phyloP scores from a whole-genome alignment of 2,888 invertebrate genomes.

The Trilocha varians region DNA sequence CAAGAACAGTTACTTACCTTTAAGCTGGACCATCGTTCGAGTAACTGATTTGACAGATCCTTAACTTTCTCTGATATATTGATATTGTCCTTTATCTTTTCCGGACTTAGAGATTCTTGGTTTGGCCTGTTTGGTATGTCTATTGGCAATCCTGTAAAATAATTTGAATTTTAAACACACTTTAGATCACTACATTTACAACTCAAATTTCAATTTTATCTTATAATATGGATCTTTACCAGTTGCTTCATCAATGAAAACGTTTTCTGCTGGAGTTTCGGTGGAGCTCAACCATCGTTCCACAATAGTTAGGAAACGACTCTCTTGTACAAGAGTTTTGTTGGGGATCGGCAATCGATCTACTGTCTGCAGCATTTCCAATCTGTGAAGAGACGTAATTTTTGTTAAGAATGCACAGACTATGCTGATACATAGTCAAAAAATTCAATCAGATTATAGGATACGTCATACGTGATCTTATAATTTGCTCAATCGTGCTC shows the following conservation, averaged over 20 bases:
- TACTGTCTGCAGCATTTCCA: slow-evolving; percentile 84
- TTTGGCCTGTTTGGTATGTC: slow-evolving; percentile 36
- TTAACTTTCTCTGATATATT: slow-evolving; percentile 64
- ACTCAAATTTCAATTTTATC: no score
- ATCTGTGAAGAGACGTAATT: slow-evolving; percentile 51
- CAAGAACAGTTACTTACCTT: slow-evolving; percentile 45
- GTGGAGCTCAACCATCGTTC: slow-evolving; percentile 83
- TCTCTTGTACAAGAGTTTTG: slow-evolving; percentile 93
- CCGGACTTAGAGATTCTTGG: slow-evolving; percentile 30
- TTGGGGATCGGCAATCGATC: slow-evolving; percentile 92
- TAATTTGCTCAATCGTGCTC: no score
- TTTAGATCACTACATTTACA: no score
- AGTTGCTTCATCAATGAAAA: slow-evolving; percentile 56
- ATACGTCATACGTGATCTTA: no score
- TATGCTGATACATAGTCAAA: no score
- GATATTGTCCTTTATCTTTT: slow-evolving; percentile 44
- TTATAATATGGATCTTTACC: slow-evolving; percentile 27
- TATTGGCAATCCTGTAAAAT: slow-evolving; percentile 45
- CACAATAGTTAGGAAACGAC: slow-evolving; percentile 88
- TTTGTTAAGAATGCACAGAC: no score
- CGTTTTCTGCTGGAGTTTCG: slow-evolving; percentile 31
- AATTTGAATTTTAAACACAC: background rate
- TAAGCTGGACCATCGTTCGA: slow-evolving; percentile 82
- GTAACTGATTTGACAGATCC: slow-evolving; percentile 75
- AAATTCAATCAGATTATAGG: no score